Evolutionary conservation across 64 coral and sea anemone genomes (phyloP), one percentile per base, ranked within the genome.

Genomic region (Stylophora pistillata): DNA sequence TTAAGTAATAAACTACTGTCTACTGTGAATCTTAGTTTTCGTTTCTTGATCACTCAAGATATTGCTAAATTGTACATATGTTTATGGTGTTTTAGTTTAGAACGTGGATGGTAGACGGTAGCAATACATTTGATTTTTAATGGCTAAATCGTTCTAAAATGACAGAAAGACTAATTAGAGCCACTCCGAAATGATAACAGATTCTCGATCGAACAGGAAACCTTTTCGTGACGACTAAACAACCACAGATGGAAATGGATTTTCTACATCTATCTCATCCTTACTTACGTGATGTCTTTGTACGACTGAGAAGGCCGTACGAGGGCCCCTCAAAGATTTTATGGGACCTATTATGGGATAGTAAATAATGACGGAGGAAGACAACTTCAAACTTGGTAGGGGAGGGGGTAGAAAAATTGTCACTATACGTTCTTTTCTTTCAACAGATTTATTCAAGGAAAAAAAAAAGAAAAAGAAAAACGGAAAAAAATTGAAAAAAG

Each of bases 261-360:
- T 16, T 5, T 16, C 61, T 47, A 7, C 81, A 21, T 2, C 34
- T 64, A 10, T 26, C 2, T 0, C 52, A 0, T 1, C 9, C 5
- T 0, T 10, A 93, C 91, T 93, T 93, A 93, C 91, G 91, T 93
- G 91, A 93, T 93, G 91, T 88, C 74, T 86, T 64, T 71, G 77
- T 73, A 30, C 81, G 91, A 88, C 25, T 93, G 73, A 93, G 91
- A 93, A 93, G 91, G 28, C 55, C 9, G 26, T 34, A 15, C 0
- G 3, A 2, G 15, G 37, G 31, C 15, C 16, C 6, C 52, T 11
- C 73, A 21, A n/a, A 16, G 0, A n/a, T 65, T 74, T 81, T 89
- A 88, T 93, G 75, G 3, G 63, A 74, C 60, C 29, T 88, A 93
- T 93, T 93, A 93, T 93, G 91, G 91, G 91, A 88, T 93, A n/a